phyloP scores from a whole-genome alignment of 2,888 invertebrate species.

The Boloria selene region DNA sequence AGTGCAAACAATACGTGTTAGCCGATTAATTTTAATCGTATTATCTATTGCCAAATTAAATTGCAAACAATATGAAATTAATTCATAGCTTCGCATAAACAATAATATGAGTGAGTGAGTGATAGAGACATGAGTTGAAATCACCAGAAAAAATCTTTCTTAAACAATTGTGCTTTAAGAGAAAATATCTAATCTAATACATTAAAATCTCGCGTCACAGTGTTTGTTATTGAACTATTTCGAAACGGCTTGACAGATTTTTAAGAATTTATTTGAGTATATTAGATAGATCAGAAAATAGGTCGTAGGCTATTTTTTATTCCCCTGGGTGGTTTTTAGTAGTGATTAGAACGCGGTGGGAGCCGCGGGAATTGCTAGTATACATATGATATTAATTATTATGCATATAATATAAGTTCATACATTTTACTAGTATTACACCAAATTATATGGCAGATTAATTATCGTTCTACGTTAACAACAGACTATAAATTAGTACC shows the following conservation, averaged over 20 bases:
- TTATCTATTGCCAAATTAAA: constrained; percentile 40
- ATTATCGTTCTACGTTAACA: constrained; percentile 25
- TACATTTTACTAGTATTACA: neutral
- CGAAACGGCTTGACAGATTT: too few relatives aligned
- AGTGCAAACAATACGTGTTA: constrained; percentile 54
- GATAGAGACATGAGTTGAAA: neutral
- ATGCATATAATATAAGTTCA: neutral
- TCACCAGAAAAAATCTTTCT: neutral
- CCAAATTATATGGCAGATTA: constrained; percentile 19
- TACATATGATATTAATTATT: too few relatives aligned
- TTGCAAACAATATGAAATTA: constrained; percentile 9
- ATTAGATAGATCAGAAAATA: too few relatives aligned
- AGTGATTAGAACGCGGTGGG: too few relatives aligned
- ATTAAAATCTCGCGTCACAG: too few relatives aligned
- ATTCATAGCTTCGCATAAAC: constrained; percentile 7
- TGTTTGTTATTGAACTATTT: too few relatives aligned
- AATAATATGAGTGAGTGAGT: too few relatives aligned
- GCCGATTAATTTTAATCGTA: constrained; percentile 49
- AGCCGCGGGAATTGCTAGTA: too few relatives aligned
- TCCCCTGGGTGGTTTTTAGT: too few relatives aligned
- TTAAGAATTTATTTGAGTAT: too few relatives aligned
- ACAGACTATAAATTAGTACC: constrained; percentile 26
- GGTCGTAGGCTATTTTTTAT: too few relatives aligned
- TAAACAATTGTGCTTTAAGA: neutral
- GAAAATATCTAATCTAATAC: too few relatives aligned